Evolutionary conservation across 2,888 invertebrate genomes (phyloP).

Genomic region (Andrena flavipes): DNA sequence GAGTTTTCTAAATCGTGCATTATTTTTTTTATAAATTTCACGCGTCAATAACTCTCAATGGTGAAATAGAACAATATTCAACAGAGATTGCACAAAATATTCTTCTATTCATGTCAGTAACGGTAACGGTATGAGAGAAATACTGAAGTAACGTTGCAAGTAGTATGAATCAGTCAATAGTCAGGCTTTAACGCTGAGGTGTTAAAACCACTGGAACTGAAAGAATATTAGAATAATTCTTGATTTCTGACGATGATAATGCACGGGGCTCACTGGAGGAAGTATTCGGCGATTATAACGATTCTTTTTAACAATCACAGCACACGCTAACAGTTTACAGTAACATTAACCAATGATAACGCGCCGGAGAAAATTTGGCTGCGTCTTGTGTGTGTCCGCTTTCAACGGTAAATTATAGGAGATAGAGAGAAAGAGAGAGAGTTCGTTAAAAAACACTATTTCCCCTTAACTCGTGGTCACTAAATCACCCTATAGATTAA

Average conservation of each 20-base stretch:
- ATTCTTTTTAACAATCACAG: background rate
- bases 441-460: slow-evolving; percentile 57
- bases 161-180: slow-evolving; percentile 3
- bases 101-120: too few relatives aligned
- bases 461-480: slow-evolving; percentile 65
- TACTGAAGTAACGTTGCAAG: background rate
- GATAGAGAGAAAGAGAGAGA: slow-evolving; percentile 41
- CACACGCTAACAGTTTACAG: background rate
- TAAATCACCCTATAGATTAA: slow-evolving; percentile 72
- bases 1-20: too few relatives aligned
- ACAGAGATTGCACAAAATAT: too few relatives aligned
- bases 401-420: slow-evolving; percentile 42
- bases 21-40: too few relatives aligned
- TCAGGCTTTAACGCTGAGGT: background rate
- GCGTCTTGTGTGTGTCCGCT: slow-evolving; percentile 46
- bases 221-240: background rate
- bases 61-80: too few relatives aligned
- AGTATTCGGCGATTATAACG: background rate
- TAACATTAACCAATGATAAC: background rate
- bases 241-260: background rate
- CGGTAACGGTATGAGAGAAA: background rate
- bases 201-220: background rate
- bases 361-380: slow-evolving; percentile 2
- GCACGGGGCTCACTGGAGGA: background rate
- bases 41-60: too few relatives aligned